Base-by-base conservation (phyloP, 2,797 vertebrate species). In the Sarcoramphus papa region DNA sequence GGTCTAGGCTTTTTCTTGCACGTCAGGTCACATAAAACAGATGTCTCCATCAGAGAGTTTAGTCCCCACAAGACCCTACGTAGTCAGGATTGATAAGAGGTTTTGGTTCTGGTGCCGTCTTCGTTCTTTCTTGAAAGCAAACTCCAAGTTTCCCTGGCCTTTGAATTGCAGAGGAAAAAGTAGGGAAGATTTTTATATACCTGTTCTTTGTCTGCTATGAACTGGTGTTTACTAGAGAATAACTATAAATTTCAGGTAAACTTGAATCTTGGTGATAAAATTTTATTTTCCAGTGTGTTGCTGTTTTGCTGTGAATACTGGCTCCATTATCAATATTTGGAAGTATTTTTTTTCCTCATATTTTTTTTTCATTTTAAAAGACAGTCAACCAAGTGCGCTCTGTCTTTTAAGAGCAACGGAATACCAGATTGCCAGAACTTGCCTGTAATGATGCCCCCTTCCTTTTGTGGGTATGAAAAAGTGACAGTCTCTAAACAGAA, bases 1-100 rank as follows among this genome's bases (percentile, higher is more conserved):
- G 53, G 47, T 82, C 57, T 70, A 43, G 30, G 70, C 70, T 94
- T 96, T 92, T 97, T 41, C 90, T 94, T 92, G 37, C 45, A 30
- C 0, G 4, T 93, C 94, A 89, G 62, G 74, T 47, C 73, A 25
- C 73, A 51, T 91, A 65, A 94, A 85, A 75, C 80, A 94, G 88
- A 96, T 65, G 40, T 60, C 76, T 95, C 40, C 33, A 33, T 82
- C 76, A 47, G 40, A 48, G 45, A 43, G 47, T 56, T 27, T 18
- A 31, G 65, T 93, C n/a, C 53, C 74, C 50, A 6, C 51, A 57
- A 84, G 70, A 82, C 68, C 62, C 20, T 75, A 28, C 7, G 6
- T 40, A 65, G 28, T 68, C 53, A 76, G 30, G 60, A 70, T n/a
- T 83, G 73, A 67, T 92, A 86, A 81, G 74, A 37, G 62, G 43